Evolutionary conservation across 1,140 invertebrate species (phyloP), one percentile per base, ranked within the genome.

Genomic region (Drosophila pruinosa): DNA sequence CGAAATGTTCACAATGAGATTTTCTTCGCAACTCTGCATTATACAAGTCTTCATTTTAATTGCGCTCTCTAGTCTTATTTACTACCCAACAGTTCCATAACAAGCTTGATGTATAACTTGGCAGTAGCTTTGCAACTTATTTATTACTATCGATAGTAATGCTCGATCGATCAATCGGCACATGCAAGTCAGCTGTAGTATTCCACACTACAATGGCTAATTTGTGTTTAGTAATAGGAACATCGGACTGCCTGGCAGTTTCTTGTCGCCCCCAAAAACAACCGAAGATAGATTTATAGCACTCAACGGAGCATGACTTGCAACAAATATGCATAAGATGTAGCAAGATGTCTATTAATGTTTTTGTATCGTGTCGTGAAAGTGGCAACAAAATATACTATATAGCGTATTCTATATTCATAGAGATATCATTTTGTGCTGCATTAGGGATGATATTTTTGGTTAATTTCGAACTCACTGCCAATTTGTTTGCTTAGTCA

Each of bases 401-500:
- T n/a, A n/a, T n/a, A n/a, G n/a, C n/a, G n/a, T 28, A 5, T 68
- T 36, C 17, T 22, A 67, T 41, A 52, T 24, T 22, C 19, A 45
- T 43, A 26, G n/a, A 47, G 22, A 26, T 47, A 47, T 22, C 28
- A 52, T 28, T 45, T 36, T 54, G 28, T 41, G 53, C 24, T 71
- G 52, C 68, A 71, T 57, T 63, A 70, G 38, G 57, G 17, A 21
- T 15, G 57, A 62, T 43, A 43, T 54, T 74, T 72, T 73, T 58
- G 36, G 50, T 65, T 54, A 54, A 62, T 61, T 65, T 41, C 38
- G 59, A 73, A 75, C 71, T 57, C 78, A 61, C 74, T 77, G 78
- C 79, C 75, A 82, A 82, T 83, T 83, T 78, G 75, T 85, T 83
- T 75, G 80, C 67, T 86, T 80, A 83, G 72, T 86, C 80, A 86